Conservation (phyloP, 2,888 invertebrate genomes). For the Eilema depressum region DNA sequence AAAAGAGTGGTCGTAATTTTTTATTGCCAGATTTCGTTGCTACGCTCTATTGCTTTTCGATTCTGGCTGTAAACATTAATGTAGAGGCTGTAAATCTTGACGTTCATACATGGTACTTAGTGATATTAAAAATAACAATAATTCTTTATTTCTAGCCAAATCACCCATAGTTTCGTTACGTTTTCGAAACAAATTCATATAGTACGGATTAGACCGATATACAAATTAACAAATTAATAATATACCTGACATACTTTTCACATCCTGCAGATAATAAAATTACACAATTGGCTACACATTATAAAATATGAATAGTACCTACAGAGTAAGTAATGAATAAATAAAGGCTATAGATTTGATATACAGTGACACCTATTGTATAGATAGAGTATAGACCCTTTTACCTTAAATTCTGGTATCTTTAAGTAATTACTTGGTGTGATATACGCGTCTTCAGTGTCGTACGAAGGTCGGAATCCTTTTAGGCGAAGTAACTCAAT, state of each 20-base stretch:
- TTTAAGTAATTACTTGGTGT: constrained; percentile 41
- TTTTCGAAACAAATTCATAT: too few species aligned
- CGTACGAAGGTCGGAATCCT: constrained; percentile 57
- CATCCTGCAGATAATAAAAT: too few species aligned
- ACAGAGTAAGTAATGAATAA: background rate
- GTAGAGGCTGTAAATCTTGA: background rate
- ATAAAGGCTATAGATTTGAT: background rate
- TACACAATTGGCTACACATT: too few species aligned
- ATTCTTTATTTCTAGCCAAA: too few species aligned
- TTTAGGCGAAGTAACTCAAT: constrained; percentile 71
- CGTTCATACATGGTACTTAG: background rate
- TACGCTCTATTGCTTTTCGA: background rate
- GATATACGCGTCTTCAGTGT: constrained; percentile 25
- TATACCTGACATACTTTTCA: too few species aligned
- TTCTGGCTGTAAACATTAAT: background rate
- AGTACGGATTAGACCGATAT: too few species aligned
- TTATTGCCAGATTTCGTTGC: background rate
- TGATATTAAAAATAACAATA: too few species aligned
- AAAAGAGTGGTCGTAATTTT: constrained; percentile 1
- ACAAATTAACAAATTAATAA: too few species aligned
- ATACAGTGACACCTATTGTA: constrained; percentile 6
- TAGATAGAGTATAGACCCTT: constrained; percentile 23
- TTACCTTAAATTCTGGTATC: constrained; percentile 19
- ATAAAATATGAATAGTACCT: too few species aligned
- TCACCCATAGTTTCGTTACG: too few species aligned